Percentiles rank a stretch among this genome's conserved stretches.
These are phyloP conservation scores for Pandemis heparana DNA, from an alignment of 2,888 invertebrate genomes.

Conservation along the genomic window DNA sequence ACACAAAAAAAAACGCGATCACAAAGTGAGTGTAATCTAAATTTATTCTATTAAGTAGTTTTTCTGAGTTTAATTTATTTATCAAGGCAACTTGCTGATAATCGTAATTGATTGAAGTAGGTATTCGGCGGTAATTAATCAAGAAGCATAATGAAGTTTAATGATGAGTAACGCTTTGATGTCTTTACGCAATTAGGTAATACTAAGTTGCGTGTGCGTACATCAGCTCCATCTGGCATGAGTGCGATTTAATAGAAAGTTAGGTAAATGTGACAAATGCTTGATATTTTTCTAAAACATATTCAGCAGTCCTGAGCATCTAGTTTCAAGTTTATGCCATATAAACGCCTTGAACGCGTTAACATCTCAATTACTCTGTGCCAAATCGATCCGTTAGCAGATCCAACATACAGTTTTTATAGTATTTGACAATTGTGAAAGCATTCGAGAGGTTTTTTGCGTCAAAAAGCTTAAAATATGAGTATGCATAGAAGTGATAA, in stretches of 20 bases:
- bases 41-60: constrained; percentile 29
- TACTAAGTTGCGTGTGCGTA: neutral
- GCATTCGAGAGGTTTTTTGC: too few species aligned
- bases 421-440: too few species aligned
- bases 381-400: too few species aligned
- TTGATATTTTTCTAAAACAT: neutral
- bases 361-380: too few species aligned
- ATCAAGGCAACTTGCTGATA: neutral
- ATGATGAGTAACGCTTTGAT: constrained; percentile 1
- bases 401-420: too few species aligned
- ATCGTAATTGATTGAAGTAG: neutral
- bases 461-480: too few species aligned
- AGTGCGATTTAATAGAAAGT: neutral
- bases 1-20: too few species aligned
- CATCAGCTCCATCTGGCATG: neutral
- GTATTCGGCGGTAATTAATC: neutral
- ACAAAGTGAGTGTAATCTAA: neutral
- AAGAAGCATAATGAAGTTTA: neutral
- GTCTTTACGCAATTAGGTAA: neutral
- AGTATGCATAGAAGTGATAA: too few species aligned
- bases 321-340: too few species aligned
- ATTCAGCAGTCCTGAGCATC: too few species aligned
- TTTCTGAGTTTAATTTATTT: constrained; percentile 16
- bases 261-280: neutral
- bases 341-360: too few species aligned